Evolutionary conservation across 1,140 invertebrate genomes (phyloP), one percentile per base, ranked within the genome.

Genomic region (Meloidogyne exigua): DNA sequence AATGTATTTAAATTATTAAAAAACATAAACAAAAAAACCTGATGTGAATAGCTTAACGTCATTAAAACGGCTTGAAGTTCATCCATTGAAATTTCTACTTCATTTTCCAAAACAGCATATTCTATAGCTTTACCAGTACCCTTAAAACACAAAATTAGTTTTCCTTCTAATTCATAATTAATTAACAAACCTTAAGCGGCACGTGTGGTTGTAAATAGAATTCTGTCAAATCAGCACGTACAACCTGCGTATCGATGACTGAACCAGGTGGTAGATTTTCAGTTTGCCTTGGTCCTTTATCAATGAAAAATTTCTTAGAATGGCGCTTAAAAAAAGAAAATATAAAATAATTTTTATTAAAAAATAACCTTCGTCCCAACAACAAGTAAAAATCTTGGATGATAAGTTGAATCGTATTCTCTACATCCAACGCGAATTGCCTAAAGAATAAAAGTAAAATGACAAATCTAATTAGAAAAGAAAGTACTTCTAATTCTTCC

Each of bases 101-200:
- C 75, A 26, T 78, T 68, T 23, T 68, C 76, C 21, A 77, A 42
- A 25, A 78, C 63, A 0, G n/a, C 42, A 77, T 78, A 78, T 25
- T 77, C 75, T 11, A 77, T 65, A n/a, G 68, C 67, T 70, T 78
- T 78, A 9, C 64, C 72, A 23, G 76, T 78, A 25, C 76, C 76
- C 76, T 78, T n/a, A 49, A 77, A 57, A 23, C 2, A 36, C n/a
- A 66, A 65, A 66, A 1, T 4, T 32, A n/a, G n/a, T n/a, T n/a
- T n/a, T n/a, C n/a, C n/a, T n/a, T n/a, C n/a, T n/a, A 32, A 32
- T 3, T 32, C 13, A 28, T 26, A n/a, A 63, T 76, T 11, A 23
- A 63, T 62, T 28, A 9, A 76, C 2, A 32, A 63, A 70, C 74
- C 74, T 75, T 75, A n/a, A 75, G 62, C 1, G 74, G 74, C 2